These are phyloP conservation scores for Melierax canorus DNA, from an alignment of 2,113 vertebrate genomes.

Conservation along the genomic window DNA sequence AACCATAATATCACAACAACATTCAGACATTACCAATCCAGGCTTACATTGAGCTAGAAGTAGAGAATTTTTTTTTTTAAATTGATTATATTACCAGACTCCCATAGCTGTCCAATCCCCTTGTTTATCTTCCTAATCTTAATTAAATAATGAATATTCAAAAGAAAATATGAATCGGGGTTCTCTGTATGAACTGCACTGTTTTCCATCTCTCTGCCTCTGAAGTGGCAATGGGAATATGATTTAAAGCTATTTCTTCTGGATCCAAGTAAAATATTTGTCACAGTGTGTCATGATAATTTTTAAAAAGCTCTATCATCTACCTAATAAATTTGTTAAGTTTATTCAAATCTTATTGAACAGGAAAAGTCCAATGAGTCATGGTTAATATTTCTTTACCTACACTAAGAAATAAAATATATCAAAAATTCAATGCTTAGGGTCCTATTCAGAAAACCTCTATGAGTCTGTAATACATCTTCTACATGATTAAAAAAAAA, in stretches of 20 bases:
- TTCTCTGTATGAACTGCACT: neutral
- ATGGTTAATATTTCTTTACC: slow-evolving; percentile 58
- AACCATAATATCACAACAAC: neutral
- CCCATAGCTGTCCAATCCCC: neutral
- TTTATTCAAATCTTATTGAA: slow-evolving; percentile 48
- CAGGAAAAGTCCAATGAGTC: slow-evolving; percentile 27
- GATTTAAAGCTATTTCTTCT: slow-evolving; percentile 49
- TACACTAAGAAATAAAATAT: slow-evolving; percentile 42
- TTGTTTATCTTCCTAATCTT: slow-evolving; percentile 56
- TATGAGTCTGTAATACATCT: slow-evolving; percentile 52
- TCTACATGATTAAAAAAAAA: slow-evolving; percentile 38
- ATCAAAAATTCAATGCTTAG: slow-evolving; percentile 46
- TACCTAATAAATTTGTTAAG: slow-evolving; percentile 39
- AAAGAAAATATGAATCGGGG: neutral
- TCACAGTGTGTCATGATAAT: slow-evolving; percentile 39
- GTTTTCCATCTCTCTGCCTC: neutral
- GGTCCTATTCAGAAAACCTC: slow-evolving; percentile 50
- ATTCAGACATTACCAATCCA: neutral
- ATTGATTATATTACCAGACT: neutral
- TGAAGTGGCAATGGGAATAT: neutral
- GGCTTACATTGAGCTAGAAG: neutral
- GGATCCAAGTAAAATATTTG: slow-evolving; percentile 44
- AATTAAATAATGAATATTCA: slow-evolving; percentile 64
- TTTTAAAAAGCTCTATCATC: slow-evolving; percentile 47
- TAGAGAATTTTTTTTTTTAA: neutral